phyloP scores from a whole-genome alignment of 2,888 invertebrate species.

The Tetanocera ferruginea region DNA sequence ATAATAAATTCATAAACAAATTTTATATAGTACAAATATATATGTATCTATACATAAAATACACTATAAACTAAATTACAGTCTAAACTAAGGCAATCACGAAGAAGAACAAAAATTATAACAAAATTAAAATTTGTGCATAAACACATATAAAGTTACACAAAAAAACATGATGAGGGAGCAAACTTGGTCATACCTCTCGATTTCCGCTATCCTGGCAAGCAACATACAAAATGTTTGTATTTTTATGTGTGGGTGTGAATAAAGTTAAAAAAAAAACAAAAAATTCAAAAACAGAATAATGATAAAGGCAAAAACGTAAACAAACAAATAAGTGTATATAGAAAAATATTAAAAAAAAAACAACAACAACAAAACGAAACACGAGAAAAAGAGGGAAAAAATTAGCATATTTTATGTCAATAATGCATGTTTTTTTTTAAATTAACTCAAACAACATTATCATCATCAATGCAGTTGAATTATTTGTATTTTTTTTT shows the following conservation, averaged over 20 bases:
- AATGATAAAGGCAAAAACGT: conserved; percentile 51
- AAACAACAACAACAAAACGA: conserved; percentile 42
- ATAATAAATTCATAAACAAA: neutral
- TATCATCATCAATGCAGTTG: neutral
- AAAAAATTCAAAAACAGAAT: conserved; percentile 44
- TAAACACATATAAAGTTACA: conserved; percentile 53
- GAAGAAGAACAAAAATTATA: conserved; percentile 25
- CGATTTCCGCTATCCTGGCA: conserved; percentile 80
- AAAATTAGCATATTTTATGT: conserved; percentile 28
- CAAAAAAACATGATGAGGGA: neutral
- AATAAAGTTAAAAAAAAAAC: conserved; percentile 43
- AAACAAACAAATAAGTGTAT: conserved; percentile 36
- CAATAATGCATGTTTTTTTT: neutral
- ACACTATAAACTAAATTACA: neutral
- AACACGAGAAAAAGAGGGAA: conserved; percentile 26
- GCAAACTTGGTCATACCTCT: conserved; percentile 73
- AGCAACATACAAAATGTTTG: conserved; percentile 67
- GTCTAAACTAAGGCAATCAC: conserved; percentile 7
- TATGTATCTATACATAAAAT: neutral
- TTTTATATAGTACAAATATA: neutral
- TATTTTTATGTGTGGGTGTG: conserved; percentile 57
- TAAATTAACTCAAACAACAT: neutral
- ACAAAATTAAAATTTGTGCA: conserved; percentile 33
- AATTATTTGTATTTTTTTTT: conserved; percentile 32
- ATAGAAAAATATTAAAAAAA: conserved; percentile 46